Evolutionary conservation across 2,113 vertebrate genomes (phyloP).

Genomic region (Bagarius yarrelli): DNA sequence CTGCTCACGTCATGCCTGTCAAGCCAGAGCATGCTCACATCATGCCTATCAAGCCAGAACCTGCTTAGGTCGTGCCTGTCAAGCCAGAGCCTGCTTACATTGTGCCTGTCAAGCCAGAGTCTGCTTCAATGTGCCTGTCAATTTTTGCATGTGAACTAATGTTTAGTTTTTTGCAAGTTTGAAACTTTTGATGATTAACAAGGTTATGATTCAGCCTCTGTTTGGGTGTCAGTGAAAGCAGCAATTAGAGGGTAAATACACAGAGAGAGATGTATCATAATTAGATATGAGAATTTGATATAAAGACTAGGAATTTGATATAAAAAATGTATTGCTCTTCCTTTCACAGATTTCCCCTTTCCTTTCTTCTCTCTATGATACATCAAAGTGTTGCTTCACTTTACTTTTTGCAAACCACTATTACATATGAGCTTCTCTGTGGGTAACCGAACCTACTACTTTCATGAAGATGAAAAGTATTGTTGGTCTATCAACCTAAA

Average conservation of each 20-base stretch:
- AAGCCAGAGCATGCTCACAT: too few relatives aligned
- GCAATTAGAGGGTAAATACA: slow-evolving; percentile 10
- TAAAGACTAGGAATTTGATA: neutral
- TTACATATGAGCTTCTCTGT: neutral
- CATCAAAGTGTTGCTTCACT: slow-evolving; percentile 45
- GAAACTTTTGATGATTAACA: neutral
- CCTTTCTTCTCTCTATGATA: slow-evolving; percentile 35
- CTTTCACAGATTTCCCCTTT: neutral
- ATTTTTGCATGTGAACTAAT: neutral
- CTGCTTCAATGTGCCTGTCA: too few relatives aligned
- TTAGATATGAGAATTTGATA: slow-evolving; percentile 14
- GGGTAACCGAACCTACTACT: neutral
- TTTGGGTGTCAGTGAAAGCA: neutral
- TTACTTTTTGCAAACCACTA: slow-evolving; percentile 33
- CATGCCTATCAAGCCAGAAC: too few relatives aligned
- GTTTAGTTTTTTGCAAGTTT: slow-evolving; percentile 1
- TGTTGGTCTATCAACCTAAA: too few relatives aligned
- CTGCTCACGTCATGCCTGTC: too few relatives aligned
- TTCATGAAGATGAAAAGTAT: slow-evolving; percentile 10
- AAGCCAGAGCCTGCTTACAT: too few relatives aligned
- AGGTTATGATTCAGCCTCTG: neutral
- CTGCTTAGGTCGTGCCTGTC: too few relatives aligned
- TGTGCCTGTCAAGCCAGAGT: too few relatives aligned
- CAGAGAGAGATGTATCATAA: slow-evolving; percentile 1
- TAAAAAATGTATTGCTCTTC: neutral